Evolutionary conservation across 2,797 vertebrate species (phyloP), one percentile per base, ranked within the genome.

Genomic region (Arnoldichthys spilopterus): DNA sequence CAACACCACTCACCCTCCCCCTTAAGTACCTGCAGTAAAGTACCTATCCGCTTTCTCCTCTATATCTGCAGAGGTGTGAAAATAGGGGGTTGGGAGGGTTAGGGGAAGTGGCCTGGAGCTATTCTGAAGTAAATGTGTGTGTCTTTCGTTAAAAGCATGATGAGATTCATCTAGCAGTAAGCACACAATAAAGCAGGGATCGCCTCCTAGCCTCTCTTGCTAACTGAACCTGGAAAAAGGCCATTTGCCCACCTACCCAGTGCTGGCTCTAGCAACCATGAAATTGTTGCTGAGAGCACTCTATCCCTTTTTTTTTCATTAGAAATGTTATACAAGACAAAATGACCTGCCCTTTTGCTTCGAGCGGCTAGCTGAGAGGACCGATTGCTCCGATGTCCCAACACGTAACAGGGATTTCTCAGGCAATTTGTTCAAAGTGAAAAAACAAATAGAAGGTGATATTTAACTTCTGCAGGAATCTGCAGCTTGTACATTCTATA

Each of bases 181-280:
- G 82, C 85, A 87, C 88, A 91, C 87, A 87, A 86, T 89, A 90
- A 89, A 90, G 89, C 78, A 87, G 67, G 84, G 49, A 76, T 86
- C 80, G 88, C 87, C 82, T 88, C 79, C 76, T 83, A 82, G 81
- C 82, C 86, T 89, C 84, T 87, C 45, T 80, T 89, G 87, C 86
- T 90, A 90, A 91, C 85, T 89, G 86, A 90, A 91, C 84, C 88
- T 89, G 90, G 91, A 91, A 91, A 90, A 90, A 91, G 91, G 88
- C 87, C 88, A 89, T 89, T 90, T 89, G 73, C 88, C 90, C 89
- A 91, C 88, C 90, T 87, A 85, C 88, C 83, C 86, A 83, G 83
- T 78, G 77, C 79, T 79, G 86, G 88, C 87, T 90, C 89, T 87
- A 91, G 89, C 87, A 86, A 87, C 90, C 92, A 91, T 92, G 90